Conservation (phyloP, 2,888 invertebrate genomes). For the Thysanoteuthis rhombus region DNA sequence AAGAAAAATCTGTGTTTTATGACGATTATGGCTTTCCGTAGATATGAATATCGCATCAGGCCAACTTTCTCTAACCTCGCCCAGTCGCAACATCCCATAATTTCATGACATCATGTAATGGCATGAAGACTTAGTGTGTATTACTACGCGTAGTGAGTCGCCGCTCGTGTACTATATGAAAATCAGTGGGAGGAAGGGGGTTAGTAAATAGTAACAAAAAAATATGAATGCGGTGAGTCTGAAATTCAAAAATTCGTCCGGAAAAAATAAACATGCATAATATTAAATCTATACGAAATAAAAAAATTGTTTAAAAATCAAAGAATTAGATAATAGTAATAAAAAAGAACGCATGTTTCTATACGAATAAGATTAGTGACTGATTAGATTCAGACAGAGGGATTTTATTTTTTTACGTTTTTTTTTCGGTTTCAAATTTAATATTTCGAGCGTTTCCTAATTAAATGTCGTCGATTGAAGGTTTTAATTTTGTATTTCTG, state of each 20-base stretch:
- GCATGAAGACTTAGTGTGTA: neutral
- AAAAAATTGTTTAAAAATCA: no score
- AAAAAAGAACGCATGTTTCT: no score
- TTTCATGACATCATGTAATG: conserved; percentile 12
- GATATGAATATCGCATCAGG: neutral
- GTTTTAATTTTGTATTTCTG: neutral
- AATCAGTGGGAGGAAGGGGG: neutral
- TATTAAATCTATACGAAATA: no score
- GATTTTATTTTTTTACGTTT: neutral
- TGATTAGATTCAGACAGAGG: no score
- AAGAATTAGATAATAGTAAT: no score
- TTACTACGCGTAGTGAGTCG: neutral
- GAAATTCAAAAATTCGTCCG: no score
- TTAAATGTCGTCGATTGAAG: neutral
- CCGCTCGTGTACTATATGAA: neutral
- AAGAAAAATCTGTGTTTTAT: neutral
- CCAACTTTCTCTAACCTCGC: neutral
- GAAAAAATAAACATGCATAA: no score
- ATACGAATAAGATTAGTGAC: no score
- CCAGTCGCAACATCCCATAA: conserved; percentile 12
- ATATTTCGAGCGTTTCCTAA: neutral
- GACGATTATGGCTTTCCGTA: neutral
- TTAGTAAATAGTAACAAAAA: neutral
- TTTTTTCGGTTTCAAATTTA: neutral
- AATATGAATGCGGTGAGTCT: no score